Evolutionary conservation across 2,888 invertebrate genomes (phyloP).

Genomic region (Aspidiotus rigidus): DNA sequence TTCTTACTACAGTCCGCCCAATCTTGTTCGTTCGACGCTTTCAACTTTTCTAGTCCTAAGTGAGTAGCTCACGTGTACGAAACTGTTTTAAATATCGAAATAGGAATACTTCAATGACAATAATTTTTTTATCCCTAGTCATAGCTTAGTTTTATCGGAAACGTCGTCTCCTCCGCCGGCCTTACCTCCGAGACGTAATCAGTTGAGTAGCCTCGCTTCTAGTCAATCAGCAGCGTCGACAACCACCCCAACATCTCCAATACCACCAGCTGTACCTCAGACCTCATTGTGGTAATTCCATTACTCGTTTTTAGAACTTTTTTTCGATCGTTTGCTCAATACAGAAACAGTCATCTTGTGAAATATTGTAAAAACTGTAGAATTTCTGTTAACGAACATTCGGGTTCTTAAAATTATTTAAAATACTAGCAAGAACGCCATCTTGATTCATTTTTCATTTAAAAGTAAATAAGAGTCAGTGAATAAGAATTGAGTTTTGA

Average conservation of each 20-base stretch:
- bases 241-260: slow-evolving; percentile 40
- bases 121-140: neutral
- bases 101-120: no score
- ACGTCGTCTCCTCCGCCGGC: slow-evolving; percentile 47
- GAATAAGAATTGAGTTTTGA: no score
- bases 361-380: neutral
- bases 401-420: no score
- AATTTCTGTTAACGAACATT: neutral
- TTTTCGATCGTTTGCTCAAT: neutral
- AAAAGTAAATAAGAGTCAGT: no score
- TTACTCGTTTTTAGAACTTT: neutral
- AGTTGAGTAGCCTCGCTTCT: slow-evolving; percentile 39
- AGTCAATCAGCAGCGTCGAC: slow-evolving; percentile 40
- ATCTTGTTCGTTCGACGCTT: slow-evolving; percentile 46
- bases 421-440: no score
- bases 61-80: slow-evolving; percentile 17
- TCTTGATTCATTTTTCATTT: no score
- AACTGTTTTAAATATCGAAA: neutral
- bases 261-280: slow-evolving; percentile 21
- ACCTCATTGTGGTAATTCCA: neutral
- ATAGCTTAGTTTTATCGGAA: slow-evolving; percentile 9
- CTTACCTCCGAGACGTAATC: slow-evolving; percentile 53
- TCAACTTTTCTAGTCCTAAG: slow-evolving; percentile 41
- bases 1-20: slow-evolving; percentile 50
- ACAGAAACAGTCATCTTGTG: neutral